Base-by-base conservation (phyloP, 2,797 vertebrate species). In the Rhadinocentrus ornatus region DNA sequence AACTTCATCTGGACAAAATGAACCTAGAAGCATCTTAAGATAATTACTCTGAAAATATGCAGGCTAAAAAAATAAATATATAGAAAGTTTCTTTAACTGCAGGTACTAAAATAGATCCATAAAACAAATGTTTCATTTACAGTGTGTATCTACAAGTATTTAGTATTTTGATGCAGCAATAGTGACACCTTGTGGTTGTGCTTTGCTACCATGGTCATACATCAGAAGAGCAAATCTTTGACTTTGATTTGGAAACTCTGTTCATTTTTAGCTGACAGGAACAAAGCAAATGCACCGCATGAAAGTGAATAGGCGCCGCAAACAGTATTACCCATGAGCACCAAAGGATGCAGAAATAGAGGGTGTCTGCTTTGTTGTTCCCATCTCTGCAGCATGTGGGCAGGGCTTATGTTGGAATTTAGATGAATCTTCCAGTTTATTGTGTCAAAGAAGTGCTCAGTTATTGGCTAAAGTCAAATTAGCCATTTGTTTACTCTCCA, bases 351-450 rank as follows among this genome's bases (percentile, higher is more conserved):
- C 82, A 85, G 73, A 86, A 89, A 90, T 69, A 70, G 63, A 78
- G 62, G 63, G 55, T 73, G 66, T 86, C 77, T 83, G 73, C 70
- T 84, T 70, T 83, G 78, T 72, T 44, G 54, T 46, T 67, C 48
- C 64, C 35, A 5, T 81, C 78, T 86, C 75, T 66, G 68, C 75
- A 27, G 67, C 85, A 80, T 53, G 83, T 92, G 86, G 89, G 89
- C 76, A 88, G 89, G 89, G 91, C 89, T 93, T 93, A 91, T 86
- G 90, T 74, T 71, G 71, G 90, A 92, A 93, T 94, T 93, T 91
- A 90, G 78, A 82, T 67, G 82, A 87, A 87, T 91, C 87, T 78
- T 73, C 66, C 69, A 68, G 12, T 93, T 92, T 91, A 91, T 91
- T 89, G 89, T 91, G 87, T 90, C 81, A 87, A 76, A 67, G 86